Percentiles rank a stretch among this genome's conserved stretches.
These are phyloP conservation scores for Myanophis thanlyinensis DNA, from an alignment of 2,113 vertebrate genomes.

Conservation along the genomic window DNA sequence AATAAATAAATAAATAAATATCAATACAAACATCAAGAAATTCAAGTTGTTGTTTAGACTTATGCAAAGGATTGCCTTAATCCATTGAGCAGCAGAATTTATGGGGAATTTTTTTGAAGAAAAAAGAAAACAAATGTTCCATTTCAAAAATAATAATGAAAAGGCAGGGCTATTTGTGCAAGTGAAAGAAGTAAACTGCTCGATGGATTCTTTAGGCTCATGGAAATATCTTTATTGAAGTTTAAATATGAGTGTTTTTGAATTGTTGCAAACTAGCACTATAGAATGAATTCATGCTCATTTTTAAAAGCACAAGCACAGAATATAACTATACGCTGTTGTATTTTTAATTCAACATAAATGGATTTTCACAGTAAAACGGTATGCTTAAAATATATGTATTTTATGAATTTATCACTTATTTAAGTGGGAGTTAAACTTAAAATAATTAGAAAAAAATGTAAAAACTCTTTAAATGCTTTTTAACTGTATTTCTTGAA, in stretches of 20 bases:
- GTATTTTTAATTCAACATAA: background rate
- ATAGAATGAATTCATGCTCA: background rate
- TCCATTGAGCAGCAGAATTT: background rate
- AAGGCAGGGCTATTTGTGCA: background rate
- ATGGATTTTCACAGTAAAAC: background rate
- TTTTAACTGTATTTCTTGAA: background rate
- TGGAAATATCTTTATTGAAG: background rate
- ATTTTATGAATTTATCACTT: background rate
- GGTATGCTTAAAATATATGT: background rate
- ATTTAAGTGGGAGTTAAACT: background rate
- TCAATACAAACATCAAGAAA: background rate
- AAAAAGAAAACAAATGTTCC: background rate
- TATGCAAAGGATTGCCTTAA: background rate
- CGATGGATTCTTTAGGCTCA: no score
- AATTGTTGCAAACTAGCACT: background rate
- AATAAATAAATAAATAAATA: no score
- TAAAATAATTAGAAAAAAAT: background rate
- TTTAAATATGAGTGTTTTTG: background rate
- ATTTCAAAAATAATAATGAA: background rate
- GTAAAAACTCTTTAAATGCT: background rate
- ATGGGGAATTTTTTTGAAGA: background rate
- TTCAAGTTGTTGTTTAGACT: background rate
- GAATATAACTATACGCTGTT: background rate
- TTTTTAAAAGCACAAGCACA: background rate
- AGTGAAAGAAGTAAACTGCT: background rate